These are phyloP conservation scores for Indicator maculatus DNA, from an alignment of 2,113 vertebrate genomes.

Conservation along the genomic window DNA sequence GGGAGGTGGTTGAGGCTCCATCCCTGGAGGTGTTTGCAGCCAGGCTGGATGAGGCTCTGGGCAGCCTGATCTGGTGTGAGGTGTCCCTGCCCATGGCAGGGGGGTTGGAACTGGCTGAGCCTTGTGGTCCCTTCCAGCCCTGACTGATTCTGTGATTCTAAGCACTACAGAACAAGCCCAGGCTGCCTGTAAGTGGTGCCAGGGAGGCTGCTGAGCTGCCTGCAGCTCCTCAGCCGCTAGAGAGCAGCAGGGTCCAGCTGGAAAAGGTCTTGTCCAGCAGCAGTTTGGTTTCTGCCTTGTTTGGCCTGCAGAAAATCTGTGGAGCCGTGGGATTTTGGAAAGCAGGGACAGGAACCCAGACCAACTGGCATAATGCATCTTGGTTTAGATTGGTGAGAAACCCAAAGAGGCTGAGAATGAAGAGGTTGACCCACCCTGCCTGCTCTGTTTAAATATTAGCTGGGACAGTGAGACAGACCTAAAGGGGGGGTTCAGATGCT, in stretches of 20 bases:
- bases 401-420: neutral
- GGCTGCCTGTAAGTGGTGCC: too few relatives aligned
- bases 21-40: too few relatives aligned
- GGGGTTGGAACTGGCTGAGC: too few relatives aligned
- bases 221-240: neutral
- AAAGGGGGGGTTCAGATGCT: neutral
- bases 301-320: neutral
- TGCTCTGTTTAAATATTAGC: neutral
- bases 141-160: too few relatives aligned
- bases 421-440: accelerated
- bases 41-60: too few relatives aligned
- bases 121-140: too few relatives aligned
- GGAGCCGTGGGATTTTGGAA: neutral
- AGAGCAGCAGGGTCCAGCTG: neutral
- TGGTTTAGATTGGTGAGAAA: accelerated
- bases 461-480: neutral
- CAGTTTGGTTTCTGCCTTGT: accelerated
- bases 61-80: too few relatives aligned
- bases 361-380: neutral
- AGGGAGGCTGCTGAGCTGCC: neutral
- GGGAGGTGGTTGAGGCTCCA: too few relatives aligned
- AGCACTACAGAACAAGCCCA: accelerated
- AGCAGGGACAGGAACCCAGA: neutral
- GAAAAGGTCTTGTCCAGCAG: too few relatives aligned
- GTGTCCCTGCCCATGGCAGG: too few relatives aligned